Conservation (phyloP, 2,113 vertebrate species). For the Carettochelys insculpta region DNA sequence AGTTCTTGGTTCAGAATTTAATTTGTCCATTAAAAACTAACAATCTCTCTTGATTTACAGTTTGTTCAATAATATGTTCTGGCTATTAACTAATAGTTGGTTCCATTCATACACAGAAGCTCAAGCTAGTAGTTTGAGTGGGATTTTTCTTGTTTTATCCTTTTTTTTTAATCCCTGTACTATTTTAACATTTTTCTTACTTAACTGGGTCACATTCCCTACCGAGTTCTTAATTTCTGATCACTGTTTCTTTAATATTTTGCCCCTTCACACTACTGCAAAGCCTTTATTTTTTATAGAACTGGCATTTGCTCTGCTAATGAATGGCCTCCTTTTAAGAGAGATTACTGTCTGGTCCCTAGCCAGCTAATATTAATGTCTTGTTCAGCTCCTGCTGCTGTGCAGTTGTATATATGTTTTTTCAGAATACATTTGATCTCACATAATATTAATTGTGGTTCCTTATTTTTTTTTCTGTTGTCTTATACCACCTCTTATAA, state of each 20-base stretch:
- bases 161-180: no score
- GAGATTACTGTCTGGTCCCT: not conserved
- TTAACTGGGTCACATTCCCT: not conserved
- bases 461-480: not conserved
- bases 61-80: not conserved
- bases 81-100: not conserved
- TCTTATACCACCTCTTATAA: not conserved
- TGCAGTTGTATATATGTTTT: not conserved
- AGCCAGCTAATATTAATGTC: rapidly evolving
- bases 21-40: not conserved
- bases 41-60: not conserved
- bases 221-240: not conserved
- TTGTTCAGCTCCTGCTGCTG: rapidly evolving
- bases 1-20: not conserved
- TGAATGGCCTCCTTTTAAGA: not conserved
- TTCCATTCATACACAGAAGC: not conserved
- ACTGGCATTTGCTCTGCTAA: not conserved
- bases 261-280: not conserved
- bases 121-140: not conserved
- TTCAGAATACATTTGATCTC: not conserved
- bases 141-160: no score
- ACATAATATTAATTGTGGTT: not conserved
- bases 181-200: not conserved
- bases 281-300: not conserved
- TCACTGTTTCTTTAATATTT: not conserved